Evolutionary conservation across 2,888 invertebrate species (phyloP).

Genomic region (Cryptus viduatorius): DNA sequence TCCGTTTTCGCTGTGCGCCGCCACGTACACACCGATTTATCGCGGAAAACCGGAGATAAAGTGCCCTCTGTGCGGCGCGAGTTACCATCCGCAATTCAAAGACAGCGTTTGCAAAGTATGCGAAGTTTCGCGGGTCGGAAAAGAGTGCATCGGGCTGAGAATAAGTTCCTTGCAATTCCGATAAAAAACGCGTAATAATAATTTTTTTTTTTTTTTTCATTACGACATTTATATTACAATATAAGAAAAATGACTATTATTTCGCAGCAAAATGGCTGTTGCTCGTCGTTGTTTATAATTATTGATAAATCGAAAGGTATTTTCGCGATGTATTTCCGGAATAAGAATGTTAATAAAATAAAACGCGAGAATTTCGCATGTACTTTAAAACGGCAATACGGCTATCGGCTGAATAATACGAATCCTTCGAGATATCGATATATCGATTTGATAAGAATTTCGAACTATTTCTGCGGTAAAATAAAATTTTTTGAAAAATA

Average conservation of each 20-base stretch:
- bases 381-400: not conserved
- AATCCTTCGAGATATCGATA: constrained; percentile 38
- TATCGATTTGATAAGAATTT: constrained; percentile 56
- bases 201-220: constrained; percentile 33
- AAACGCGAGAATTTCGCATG: not conserved
- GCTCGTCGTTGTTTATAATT: constrained; percentile 35
- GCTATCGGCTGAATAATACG: constrained; percentile 60
- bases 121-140: constrained; percentile 96
- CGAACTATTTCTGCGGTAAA: constrained; percentile 15
- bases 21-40: constrained; percentile 97
- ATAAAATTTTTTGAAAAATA: constrained; percentile 31
- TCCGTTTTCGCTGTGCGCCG: constrained; percentile 97
- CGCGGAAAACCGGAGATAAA: constrained; percentile 97
- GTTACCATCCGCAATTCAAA: constrained; percentile 94
- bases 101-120: constrained; percentile 95
- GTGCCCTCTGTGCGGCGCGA: constrained; percentile 96
- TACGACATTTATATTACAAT: constrained; percentile 23
- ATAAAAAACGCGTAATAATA: constrained; percentile 79
- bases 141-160: constrained; percentile 94
- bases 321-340: not conserved
- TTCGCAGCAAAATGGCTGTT: constrained; percentile 46
- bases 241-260: constrained; percentile 44
- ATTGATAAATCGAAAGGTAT: constrained; percentile 14
- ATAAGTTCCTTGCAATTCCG: constrained; percentile 91
- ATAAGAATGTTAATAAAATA: not conserved